phyloP scores from a whole-genome alignment of 2,888 invertebrate species.

The Scaptomyza reducta region DNA sequence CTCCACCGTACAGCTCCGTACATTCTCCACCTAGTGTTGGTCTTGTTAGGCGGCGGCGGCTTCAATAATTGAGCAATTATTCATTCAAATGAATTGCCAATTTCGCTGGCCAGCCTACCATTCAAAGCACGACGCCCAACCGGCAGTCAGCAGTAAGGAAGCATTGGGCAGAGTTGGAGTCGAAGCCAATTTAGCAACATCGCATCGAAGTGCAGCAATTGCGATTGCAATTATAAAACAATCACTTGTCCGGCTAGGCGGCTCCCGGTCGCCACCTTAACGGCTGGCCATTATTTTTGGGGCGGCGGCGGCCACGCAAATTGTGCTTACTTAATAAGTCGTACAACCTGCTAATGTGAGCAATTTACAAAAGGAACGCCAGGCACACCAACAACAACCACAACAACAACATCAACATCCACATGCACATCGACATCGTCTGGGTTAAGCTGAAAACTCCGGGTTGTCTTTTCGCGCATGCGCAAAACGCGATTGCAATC shows the following conservation, averaged over 20 bases:
- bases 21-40: slow-evolving; percentile 10
- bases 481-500: slow-evolving; percentile 76
- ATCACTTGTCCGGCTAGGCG: slow-evolving; percentile 78
- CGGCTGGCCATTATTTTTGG: slow-evolving; percentile 76
- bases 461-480: slow-evolving; percentile 60
- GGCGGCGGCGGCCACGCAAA: slow-evolving; percentile 82
- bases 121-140: slow-evolving; percentile 18
- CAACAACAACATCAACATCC: slow-evolving; percentile 26
- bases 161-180: slow-evolving; percentile 5
- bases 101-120: slow-evolving; percentile 74
- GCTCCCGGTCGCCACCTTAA: slow-evolving; percentile 76
- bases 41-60: slow-evolving; percentile 60
- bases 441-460: slow-evolving; percentile 29
- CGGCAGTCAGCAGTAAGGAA: background rate
- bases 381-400: slow-evolving; percentile 20
- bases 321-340: slow-evolving; percentile 84
- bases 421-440: slow-evolving; percentile 14
- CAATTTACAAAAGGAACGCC: slow-evolving; percentile 82
- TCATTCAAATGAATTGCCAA: slow-evolving; percentile 83
- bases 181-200: slow-evolving; percentile 66
- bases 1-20: background rate
- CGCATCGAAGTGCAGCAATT: slow-evolving; percentile 71
- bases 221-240: slow-evolving; percentile 84
- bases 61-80: slow-evolving; percentile 83
- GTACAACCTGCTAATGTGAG: slow-evolving; percentile 83